phyloP scores from a whole-genome alignment of 1,140 invertebrate species.

The Schlechtendalia chinensis region DNA sequence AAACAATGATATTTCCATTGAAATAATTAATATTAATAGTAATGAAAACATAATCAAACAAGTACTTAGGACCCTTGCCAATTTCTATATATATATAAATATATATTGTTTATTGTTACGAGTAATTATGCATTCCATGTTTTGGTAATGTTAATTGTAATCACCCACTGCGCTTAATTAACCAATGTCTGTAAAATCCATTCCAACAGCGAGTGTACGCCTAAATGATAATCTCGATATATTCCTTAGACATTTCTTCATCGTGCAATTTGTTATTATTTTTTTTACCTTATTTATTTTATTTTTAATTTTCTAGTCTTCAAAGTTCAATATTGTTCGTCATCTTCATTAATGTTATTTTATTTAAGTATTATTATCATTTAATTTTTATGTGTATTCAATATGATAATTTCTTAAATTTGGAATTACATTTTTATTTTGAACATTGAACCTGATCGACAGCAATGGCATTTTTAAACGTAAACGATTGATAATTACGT shows the following conservation, averaged over 20 bases:
- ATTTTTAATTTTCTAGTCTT: slow-evolving; percentile 35
- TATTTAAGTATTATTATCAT: slow-evolving; percentile 9
- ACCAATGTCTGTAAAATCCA: not conserved
- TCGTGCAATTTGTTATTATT: not conserved
- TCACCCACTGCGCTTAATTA: not conserved
- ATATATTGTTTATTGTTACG: not conserved
- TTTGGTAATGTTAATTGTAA: not conserved
- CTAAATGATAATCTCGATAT: not conserved
- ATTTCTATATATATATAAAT: slow-evolving; percentile 2
- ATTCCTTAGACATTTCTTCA: not conserved
- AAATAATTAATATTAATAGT: not conserved
- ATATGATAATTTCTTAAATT: slow-evolving; percentile 13
- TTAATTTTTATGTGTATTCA: not conserved
- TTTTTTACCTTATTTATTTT: not conserved
- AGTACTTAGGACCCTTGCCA: slow-evolving; percentile 13
- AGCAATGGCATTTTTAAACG: not conserved
- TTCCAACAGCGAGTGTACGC: not conserved
- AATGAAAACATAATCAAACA: slow-evolving; percentile 38
- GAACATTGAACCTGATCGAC: not conserved
- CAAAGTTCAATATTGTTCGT: not conserved
- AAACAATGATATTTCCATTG: not conserved
- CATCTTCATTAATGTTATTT: not conserved
- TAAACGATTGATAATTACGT: not conserved
- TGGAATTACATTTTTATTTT: not conserved
- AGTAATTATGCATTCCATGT: not conserved